phyloP scores from a whole-genome alignment of 2,113 vertebrate species.

The Microcebus tavaratra region DNA sequence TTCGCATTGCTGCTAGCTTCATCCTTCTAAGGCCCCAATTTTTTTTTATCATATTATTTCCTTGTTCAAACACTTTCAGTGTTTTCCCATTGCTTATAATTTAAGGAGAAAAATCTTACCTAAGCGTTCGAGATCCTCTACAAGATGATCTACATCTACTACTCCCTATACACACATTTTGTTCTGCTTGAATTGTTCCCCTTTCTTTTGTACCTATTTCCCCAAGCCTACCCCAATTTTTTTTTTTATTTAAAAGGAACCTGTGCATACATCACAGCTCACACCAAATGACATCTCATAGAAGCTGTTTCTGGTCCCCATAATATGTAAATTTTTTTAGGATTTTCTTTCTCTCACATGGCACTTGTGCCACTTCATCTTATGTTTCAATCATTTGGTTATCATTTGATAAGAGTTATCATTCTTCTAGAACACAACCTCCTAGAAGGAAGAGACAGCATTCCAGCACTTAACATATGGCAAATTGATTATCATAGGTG shows the following conservation, averaged over 20 bases:
- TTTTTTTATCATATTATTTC: background rate
- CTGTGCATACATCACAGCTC: background rate
- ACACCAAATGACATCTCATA: background rate
- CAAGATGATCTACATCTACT: background rate
- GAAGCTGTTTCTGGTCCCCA: background rate
- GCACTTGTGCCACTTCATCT: background rate
- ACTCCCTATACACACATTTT: background rate
- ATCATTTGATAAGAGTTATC: background rate
- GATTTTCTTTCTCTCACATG: constrained; percentile 3
- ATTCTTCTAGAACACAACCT: background rate
- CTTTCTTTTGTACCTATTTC: background rate
- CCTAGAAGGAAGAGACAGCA: background rate
- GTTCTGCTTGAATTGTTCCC: background rate
- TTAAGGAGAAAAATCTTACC: background rate
- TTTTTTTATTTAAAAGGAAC: background rate
- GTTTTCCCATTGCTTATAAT: background rate
- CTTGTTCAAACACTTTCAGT: background rate
- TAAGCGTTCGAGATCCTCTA: background rate
- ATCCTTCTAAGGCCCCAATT: background rate
- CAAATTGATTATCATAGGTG: background rate
- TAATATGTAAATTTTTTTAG: background rate
- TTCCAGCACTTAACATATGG: background rate
- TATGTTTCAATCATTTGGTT: background rate
- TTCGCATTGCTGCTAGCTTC: background rate
- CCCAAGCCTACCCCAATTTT: background rate